Evolutionary conservation across 2,888 invertebrate genomes (phyloP), one percentile per base, ranked within the genome.

Genomic region (Athripsodes cinereus): DNA sequence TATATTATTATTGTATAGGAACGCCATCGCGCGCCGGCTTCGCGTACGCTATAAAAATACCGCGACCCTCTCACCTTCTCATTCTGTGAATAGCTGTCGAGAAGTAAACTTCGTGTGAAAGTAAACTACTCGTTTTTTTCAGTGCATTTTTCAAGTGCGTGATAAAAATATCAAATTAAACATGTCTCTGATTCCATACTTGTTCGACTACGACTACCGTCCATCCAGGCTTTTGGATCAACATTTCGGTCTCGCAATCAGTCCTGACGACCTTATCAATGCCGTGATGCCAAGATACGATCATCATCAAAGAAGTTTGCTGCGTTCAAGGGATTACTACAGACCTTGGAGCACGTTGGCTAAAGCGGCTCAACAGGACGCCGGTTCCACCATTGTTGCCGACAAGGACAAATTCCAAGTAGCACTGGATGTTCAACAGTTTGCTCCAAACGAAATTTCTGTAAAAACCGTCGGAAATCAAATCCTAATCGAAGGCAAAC

Each of bases 351-450:
- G 40, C 35, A 20, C 50, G 16, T 10, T 49, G 26, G 16, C 52
- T 10, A 49, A 51, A 19, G 16, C 40, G 18, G 16, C 35, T 13
- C 52, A 40, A 11, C 52, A 52, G 1, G 51, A 46, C 53, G 40
- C 22, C 21, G 56, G 56, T 16, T 56, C 56, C 8, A 51, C 47
- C n/a, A 52, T 56, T 44, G 26, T 46, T 1, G 44, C n/a, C 11
- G 53, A 82, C 66, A 78, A 79, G 21, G 78, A 84, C 59, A 80
- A 75, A 60, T 88, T 85, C 66, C 84, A 86, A 69, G 82, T 88
- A 0, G 84, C 82, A 66, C 72, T 90, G 67, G 90, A 91, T 68
- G 89, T 91, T 0, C 85, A 87, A 61, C 87, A 90, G 64, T 92
- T 90, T 66, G 74, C 81, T 6, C 90, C 91, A 0, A 83, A 85